Evolutionary conservation across 2,797 vertebrate genomes (phyloP).

Genomic region (Periparus ater): DNA sequence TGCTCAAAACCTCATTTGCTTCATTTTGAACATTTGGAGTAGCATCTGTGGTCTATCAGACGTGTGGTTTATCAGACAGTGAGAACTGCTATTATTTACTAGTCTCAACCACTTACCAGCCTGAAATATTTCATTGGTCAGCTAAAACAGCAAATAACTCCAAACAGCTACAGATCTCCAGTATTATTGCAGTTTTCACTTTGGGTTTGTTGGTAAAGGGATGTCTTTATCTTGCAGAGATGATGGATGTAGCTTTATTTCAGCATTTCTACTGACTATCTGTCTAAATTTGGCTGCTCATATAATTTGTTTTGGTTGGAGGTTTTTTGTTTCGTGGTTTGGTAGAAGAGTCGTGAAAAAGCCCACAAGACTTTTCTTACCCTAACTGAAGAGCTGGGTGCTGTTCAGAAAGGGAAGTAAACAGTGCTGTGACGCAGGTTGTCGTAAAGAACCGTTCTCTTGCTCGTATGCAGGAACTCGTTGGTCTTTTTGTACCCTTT

Average conservation of each 20-base stretch:
- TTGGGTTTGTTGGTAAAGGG: neutral
- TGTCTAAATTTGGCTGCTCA: conserved; percentile 22
- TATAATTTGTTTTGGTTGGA: conserved; percentile 52
- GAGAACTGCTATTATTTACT: conserved; percentile 37
- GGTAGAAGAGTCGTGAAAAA: conserved; percentile 50
- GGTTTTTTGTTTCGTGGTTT: conserved; percentile 61
- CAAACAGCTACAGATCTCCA: neutral
- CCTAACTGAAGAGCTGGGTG: conserved; percentile 31
- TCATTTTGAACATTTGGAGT: neutral
- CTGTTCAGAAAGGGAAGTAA: conserved; percentile 65
- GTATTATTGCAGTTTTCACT: neutral
- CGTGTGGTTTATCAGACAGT: neutral
- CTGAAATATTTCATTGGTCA: neutral
- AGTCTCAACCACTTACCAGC: neutral
- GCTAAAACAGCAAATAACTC: neutral
- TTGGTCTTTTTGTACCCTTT: neutral
- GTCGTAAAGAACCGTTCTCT: neutral
- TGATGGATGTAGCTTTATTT: conserved; percentile 16
- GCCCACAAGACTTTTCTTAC: conserved; percentile 11
- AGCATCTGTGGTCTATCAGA: neutral
- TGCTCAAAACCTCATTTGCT: conserved; percentile 50
- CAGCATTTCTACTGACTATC: neutral
- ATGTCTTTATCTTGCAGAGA: neutral
- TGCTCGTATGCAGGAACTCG: neutral
- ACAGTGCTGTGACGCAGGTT: conserved; percentile 55